Evolutionary conservation across 1,140 invertebrate genomes (phyloP).

Genomic region (Drosophila kurseongensis): DNA sequence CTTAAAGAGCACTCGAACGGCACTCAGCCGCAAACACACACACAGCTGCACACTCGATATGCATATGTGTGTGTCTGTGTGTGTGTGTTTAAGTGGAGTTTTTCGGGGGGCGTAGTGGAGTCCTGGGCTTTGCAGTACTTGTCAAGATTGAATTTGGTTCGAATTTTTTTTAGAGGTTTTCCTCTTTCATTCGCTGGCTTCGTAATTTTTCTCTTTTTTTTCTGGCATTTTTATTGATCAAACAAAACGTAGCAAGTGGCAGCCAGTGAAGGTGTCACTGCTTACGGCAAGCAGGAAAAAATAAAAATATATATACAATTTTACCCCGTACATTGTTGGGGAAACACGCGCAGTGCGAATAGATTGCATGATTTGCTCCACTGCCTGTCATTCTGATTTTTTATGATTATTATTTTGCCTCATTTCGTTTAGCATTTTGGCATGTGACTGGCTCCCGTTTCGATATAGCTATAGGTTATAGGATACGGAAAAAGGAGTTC

Average conservation of each 20-base stretch:
- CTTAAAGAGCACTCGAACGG: conserved; percentile 82
- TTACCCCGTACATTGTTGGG: conserved; percentile 20
- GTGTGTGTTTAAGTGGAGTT: conserved; percentile 77
- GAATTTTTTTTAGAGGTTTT: conserved; percentile 49
- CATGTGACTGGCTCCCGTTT: conserved; percentile 26
- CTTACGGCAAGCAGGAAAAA: conserved; percentile 49
- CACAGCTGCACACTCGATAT: conserved; percentile 50
- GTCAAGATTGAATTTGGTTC: conserved; percentile 83
- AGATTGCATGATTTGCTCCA: conserved; percentile 77
- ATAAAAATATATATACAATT: conserved; percentile 17
- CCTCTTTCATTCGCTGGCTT: conserved; percentile 22
- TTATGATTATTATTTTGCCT: conserved; percentile 72
- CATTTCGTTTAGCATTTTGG: conserved; percentile 58
- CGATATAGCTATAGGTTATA: not conserved
- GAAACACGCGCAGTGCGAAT: conserved; percentile 52
- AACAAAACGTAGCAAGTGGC: conserved; percentile 81
- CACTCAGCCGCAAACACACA: conserved; percentile 73
- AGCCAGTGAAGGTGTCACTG: conserved; percentile 81
- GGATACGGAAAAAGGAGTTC: not conserved
- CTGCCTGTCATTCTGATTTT: conserved; percentile 71
- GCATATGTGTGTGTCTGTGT: conserved; percentile 70
- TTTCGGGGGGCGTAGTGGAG: conserved; percentile 26
- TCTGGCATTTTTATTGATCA: conserved; percentile 83
- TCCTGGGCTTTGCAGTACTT: conserved; percentile 79
- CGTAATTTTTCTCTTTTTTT: conserved; percentile 37